Percentiles rank a stretch among this genome's conserved stretches.
Evolutionary conservation across 2,797 vertebrate species (phyloP).

Genomic region (Poecilia gillii): DNA sequence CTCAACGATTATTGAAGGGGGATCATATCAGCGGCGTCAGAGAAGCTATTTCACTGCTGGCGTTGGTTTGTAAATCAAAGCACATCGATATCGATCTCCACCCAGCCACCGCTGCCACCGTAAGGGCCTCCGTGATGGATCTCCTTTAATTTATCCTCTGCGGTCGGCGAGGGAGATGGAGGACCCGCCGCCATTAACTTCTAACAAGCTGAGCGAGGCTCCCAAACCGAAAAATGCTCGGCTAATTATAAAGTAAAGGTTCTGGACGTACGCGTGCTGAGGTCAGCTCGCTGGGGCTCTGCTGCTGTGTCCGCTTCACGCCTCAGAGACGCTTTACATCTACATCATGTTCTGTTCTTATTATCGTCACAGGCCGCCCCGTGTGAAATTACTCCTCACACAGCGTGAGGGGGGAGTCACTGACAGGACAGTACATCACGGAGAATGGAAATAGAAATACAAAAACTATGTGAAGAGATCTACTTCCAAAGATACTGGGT

Average conservation of each 20-base stretch:
- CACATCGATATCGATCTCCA: conserved; percentile 34
- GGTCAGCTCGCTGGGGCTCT: conserved; percentile 5
- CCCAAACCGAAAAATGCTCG: neutral
- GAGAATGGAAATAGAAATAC: conserved; percentile 6
- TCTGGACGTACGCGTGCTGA: neutral
- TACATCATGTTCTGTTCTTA: neutral
- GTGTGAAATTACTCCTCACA: neutral
- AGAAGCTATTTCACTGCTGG: conserved; percentile 32
- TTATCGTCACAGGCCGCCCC: neutral
- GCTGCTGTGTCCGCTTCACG: neutral
- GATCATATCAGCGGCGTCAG: conserved; percentile 21
- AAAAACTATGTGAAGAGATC: conserved; percentile 4
- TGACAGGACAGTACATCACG: conserved; percentile 3
- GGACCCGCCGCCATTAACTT: neutral
- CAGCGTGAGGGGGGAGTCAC: neutral
- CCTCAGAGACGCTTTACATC: conserved; percentile 1
- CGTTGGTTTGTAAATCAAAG: conserved; percentile 50
- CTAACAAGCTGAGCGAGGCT: conserved; percentile 23
- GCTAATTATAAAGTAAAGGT: conserved; percentile 21
- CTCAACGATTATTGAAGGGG: conserved; percentile 33
- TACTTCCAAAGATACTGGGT: conserved; percentile 11
- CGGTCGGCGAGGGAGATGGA: conserved; percentile 14
- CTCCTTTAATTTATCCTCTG: conserved; percentile 27
- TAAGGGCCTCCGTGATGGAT: conserved; percentile 28
- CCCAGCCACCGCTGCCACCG: neutral